phyloP scores from a whole-genome alignment of 2,888 invertebrate species.

The Hypena proboscidalis region DNA sequence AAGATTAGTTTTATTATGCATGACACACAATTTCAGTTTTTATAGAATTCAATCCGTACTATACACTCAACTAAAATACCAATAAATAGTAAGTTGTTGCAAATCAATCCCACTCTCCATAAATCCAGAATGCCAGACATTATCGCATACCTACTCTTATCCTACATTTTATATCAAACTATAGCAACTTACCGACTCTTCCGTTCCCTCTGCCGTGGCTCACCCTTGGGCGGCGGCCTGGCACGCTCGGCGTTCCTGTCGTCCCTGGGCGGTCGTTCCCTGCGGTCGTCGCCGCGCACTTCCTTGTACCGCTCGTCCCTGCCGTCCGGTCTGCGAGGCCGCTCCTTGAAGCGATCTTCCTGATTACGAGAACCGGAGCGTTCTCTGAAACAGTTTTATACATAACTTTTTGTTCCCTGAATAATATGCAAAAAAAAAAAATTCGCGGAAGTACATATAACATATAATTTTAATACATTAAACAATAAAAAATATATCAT shows the following conservation, averaged over 20 bases:
- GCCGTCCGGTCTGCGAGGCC: slow-evolving; percentile 42
- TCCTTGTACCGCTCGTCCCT: slow-evolving; percentile 47
- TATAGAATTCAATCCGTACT: too few relatives aligned
- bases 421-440: too few relatives aligned
- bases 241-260: slow-evolving; percentile 24
- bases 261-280: slow-evolving; percentile 25
- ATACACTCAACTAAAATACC: too few relatives aligned
- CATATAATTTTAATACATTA: too few relatives aligned
- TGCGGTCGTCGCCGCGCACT: slow-evolving; percentile 15
- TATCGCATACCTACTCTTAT: too few relatives aligned
- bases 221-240: slow-evolving; percentile 31
- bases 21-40: too few relatives aligned
- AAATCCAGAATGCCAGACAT: too few relatives aligned
- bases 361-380: slow-evolving; percentile 56
- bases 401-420: not conserved
- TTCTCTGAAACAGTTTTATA: slow-evolving; percentile 43
- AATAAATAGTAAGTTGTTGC: too few relatives aligned
- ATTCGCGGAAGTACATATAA: too few relatives aligned
- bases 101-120: too few relatives aligned
- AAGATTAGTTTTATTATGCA: too few relatives aligned
- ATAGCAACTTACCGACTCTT: slow-evolving; percentile 57
- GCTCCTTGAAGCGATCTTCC: slow-evolving; percentile 60
- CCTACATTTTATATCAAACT: not conserved
- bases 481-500: too few relatives aligned
- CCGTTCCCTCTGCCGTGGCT: slow-evolving; percentile 49